A percentile compares a stretch with the other conserved stretches of the same genome.
Evolutionary conservation across 1,140 invertebrate species (phyloP).

Genomic region (Heliconius himera): DNA sequence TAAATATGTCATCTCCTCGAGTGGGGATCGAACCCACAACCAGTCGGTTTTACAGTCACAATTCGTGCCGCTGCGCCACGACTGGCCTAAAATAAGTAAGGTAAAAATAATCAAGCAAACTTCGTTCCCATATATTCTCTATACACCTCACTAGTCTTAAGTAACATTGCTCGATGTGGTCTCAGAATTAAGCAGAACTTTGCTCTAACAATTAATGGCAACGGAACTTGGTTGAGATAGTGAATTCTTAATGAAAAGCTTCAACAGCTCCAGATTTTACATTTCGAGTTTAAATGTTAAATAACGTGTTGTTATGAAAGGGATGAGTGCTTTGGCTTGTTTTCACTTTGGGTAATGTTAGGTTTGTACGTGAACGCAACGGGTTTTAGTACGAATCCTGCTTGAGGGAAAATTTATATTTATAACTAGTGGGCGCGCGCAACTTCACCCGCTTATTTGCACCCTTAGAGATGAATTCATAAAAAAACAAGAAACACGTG

Average conservation of each 20-base stretch:
- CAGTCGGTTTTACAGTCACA: too few species aligned
- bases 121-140: background rate
- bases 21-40: too few species aligned
- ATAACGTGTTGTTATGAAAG: conserved; percentile 3
- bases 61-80: too few species aligned
- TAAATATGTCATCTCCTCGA: too few species aligned
- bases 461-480: too few species aligned
- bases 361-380: too few species aligned
- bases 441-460: too few species aligned
- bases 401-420: too few species aligned
- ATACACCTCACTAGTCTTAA: background rate
- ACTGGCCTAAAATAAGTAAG: too few species aligned
- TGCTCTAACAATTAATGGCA: background rate
- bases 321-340: background rate
- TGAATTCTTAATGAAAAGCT: conserved; percentile 10
- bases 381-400: too few species aligned
- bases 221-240: conserved; percentile 1
- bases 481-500: too few species aligned
- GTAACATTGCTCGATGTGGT: conserved; percentile 5
- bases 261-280: background rate
- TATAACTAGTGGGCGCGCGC: too few species aligned
- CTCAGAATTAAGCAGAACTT: conserved; percentile 5
- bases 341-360: background rate
- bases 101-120: background rate
- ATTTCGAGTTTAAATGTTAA: background rate